Evolutionary conservation across 2,113 vertebrate species (phyloP).

Genomic region (Pholis gunnellus): DNA sequence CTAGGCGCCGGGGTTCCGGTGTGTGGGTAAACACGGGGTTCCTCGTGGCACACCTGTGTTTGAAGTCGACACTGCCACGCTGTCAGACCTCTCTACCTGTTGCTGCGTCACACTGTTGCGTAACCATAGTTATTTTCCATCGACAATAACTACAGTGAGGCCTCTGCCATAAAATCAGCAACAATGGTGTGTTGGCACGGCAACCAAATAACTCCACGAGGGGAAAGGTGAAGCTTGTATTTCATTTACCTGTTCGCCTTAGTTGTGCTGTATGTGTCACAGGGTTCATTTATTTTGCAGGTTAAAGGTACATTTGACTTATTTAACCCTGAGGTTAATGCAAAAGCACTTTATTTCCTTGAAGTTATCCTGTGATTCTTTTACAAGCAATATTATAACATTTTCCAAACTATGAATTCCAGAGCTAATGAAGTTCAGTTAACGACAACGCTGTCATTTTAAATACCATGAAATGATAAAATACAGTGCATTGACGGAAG

Average conservation of each 20-base stretch:
- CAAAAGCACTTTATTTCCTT: background rate
- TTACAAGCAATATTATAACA: background rate
- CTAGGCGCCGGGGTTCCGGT: slow-evolving; percentile 72
- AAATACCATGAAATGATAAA: slow-evolving; percentile 1
- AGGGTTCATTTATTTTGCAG: background rate
- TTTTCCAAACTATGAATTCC: background rate
- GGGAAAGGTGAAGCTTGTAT: slow-evolving; percentile 44
- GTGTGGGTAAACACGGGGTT: slow-evolving; percentile 74
- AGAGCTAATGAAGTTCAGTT: background rate
- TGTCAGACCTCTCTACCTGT: slow-evolving; percentile 61
- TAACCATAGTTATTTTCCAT: slow-evolving; percentile 77
- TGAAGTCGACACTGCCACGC: slow-evolving; percentile 71
- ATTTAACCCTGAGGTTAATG: background rate
- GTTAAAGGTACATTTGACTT: background rate
- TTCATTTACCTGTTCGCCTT: slow-evolving; percentile 13
- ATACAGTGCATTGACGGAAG: background rate
- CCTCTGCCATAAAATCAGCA: slow-evolving; percentile 31
- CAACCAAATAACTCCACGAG: slow-evolving; percentile 50
- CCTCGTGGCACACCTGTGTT: slow-evolving; percentile 74
- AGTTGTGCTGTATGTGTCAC: background rate
- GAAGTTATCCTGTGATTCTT: background rate
- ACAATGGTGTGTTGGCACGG: slow-evolving; percentile 26
- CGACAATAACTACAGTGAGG: slow-evolving; percentile 11
- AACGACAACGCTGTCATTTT: background rate
- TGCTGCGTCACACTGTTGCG: slow-evolving; percentile 65